phyloP scores from a whole-genome alignment of 2,888 invertebrate species.

The Caenorhabditis imperialis region DNA sequence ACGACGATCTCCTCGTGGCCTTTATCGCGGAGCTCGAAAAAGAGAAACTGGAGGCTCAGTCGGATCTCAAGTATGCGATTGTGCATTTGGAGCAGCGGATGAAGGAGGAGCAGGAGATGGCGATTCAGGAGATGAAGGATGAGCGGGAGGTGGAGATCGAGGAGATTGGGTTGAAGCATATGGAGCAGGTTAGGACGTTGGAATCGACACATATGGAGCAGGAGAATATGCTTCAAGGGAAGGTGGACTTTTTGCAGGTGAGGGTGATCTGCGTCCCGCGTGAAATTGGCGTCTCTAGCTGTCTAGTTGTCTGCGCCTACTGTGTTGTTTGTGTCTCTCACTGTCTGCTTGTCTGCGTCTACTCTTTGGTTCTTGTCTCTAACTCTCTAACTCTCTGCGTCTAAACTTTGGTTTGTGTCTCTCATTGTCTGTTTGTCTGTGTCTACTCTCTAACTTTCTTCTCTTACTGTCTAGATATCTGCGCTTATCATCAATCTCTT shows the following conservation, averaged over 20 bases:
- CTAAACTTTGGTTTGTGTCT: too few species aligned
- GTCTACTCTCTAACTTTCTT: too few species aligned
- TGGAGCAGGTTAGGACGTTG: slow-evolving; percentile 50
- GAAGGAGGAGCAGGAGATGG: slow-evolving; percentile 66
- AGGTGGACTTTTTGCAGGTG: slow-evolving; percentile 59
- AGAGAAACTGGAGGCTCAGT: slow-evolving; percentile 70
- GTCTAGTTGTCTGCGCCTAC: too few species aligned
- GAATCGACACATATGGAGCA: slow-evolving; percentile 45
- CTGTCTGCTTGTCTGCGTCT: too few species aligned
- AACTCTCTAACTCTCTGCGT: too few species aligned
- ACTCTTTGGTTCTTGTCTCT: too few species aligned
- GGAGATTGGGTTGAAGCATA: slow-evolving; percentile 55
- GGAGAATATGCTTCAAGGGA: slow-evolving; percentile 39
- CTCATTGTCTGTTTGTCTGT: too few species aligned
- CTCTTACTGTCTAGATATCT: too few species aligned
- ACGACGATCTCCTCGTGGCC: slow-evolving; percentile 65
- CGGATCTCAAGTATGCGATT: slow-evolving; percentile 70
- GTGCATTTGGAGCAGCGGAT: slow-evolving; percentile 71
- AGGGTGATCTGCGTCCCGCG: too few species aligned
- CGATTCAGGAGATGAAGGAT: slow-evolving; percentile 54
- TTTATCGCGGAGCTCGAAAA: slow-evolving; percentile 69
- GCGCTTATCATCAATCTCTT: too few species aligned
- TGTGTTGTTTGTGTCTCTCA: too few species aligned
- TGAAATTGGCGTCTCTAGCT: too few species aligned
- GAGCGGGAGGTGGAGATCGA: slow-evolving; percentile 48